phyloP scores from a whole-genome alignment of 2,113 vertebrate genomes.

The Syrmaticus mikado region DNA sequence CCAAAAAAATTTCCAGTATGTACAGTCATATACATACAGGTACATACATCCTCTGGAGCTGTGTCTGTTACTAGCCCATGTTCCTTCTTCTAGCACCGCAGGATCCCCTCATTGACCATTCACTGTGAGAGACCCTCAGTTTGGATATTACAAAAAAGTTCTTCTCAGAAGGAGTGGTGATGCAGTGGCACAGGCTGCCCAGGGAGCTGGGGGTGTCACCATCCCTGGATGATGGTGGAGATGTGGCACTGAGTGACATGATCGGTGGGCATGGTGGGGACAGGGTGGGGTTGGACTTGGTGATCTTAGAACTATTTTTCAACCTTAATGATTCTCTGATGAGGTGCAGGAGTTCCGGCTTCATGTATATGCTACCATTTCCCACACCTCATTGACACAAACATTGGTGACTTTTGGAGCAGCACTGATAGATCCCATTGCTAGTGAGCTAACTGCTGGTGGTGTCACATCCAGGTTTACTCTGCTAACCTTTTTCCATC shows the following conservation, averaged over 20 bases:
- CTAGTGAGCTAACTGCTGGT: background rate
- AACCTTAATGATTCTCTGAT: no score
- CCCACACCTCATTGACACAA: background rate
- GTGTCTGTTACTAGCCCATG: background rate
- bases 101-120: background rate
- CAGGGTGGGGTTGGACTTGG: no score
- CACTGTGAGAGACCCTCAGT: no score
- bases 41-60: accelerated
- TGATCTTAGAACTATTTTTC: no score
- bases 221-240: no score
- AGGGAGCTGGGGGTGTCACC: no score
- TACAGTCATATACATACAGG: background rate
- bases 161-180: no score
- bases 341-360: background rate
- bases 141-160: no score
- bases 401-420: background rate
- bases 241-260: no score
- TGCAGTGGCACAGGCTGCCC: no score
- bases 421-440: no score
- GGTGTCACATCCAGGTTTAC: background rate
- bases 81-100: background rate
- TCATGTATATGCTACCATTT: background rate
- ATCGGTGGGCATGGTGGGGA: no score
- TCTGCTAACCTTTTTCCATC: background rate
- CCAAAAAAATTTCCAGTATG: background rate